Conservation (phyloP, 2,113 vertebrate genomes). For the Tauraco erythrolophus region DNA sequence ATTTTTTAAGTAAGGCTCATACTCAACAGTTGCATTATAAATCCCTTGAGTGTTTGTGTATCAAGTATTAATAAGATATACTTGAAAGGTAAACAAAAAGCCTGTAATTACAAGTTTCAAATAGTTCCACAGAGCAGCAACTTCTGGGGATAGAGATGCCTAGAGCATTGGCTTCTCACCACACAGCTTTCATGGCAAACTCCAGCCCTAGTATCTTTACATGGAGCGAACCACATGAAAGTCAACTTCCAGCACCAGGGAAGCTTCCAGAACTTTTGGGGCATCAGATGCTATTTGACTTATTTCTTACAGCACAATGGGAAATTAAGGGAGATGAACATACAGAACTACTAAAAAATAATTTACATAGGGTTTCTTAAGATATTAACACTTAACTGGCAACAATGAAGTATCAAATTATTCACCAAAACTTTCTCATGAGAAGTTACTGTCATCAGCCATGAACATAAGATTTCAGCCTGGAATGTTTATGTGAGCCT, state of each 20-base stretch:
- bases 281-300: background rate
- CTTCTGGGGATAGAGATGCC: background rate
- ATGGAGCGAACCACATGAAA: background rate
- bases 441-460: background rate
- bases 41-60: background rate
- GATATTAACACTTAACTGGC: background rate
- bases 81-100: slow-evolving; percentile 11
- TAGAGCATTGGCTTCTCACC: background rate
- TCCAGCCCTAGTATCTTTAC: background rate
- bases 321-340: background rate
- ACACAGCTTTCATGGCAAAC: rapidly evolving
- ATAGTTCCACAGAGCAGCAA: background rate
- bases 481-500: background rate
- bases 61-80: background rate
- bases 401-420: background rate
- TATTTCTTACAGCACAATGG: background rate
- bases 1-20: background rate
- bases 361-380: background rate
- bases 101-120: background rate
- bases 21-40: background rate
- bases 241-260: background rate
- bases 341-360: background rate
- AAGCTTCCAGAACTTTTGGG: background rate
- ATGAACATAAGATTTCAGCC: background rate
- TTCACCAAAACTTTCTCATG: background rate